Conservation (phyloP, 2,797 vertebrate genomes). For the Babyrousa celebensis region DNA sequence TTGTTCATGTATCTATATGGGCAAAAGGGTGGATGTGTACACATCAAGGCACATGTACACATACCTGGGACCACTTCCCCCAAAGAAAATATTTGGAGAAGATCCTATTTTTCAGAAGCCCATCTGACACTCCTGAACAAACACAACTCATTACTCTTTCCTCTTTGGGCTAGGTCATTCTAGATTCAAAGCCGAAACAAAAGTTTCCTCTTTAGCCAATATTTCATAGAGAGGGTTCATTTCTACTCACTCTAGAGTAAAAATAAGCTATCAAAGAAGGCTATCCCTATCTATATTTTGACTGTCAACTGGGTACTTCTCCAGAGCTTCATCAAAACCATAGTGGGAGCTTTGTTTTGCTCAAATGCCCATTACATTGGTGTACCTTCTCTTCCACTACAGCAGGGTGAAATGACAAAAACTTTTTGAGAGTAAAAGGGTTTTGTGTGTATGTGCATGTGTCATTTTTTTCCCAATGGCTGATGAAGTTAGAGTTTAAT, state of each 20-base stretch:
- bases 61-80: not conserved
- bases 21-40: not conserved
- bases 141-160: slow-evolving; percentile 59
- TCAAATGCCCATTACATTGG: not conserved
- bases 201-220: slow-evolving; percentile 43
- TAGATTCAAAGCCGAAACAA: slow-evolving; percentile 58
- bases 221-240: slow-evolving; percentile 59
- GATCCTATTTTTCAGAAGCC: slow-evolving; percentile 46
- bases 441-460: slow-evolving; percentile 1
- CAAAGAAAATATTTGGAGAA: slow-evolving; percentile 66
- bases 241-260: slow-evolving; percentile 60
- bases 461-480: not conserved
- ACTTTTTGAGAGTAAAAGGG: slow-evolving; percentile 22
- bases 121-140: slow-evolving; percentile 41
- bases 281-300: slow-evolving; percentile 23
- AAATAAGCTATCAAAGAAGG: slow-evolving; percentile 44
- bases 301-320: not conserved
- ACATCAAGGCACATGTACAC: not conserved
- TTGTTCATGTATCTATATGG: slow-evolving; percentile 20
- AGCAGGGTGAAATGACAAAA: slow-evolving; percentile 28
- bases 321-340: slow-evolving; percentile 50
- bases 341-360: not conserved
- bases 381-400: not conserved
- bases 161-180: slow-evolving; percentile 20
- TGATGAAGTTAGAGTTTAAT: slow-evolving; percentile 36